These are phyloP conservation scores for Trematomus bernacchii DNA, from an alignment of 2,797 vertebrate species.

Conservation along the genomic window DNA sequence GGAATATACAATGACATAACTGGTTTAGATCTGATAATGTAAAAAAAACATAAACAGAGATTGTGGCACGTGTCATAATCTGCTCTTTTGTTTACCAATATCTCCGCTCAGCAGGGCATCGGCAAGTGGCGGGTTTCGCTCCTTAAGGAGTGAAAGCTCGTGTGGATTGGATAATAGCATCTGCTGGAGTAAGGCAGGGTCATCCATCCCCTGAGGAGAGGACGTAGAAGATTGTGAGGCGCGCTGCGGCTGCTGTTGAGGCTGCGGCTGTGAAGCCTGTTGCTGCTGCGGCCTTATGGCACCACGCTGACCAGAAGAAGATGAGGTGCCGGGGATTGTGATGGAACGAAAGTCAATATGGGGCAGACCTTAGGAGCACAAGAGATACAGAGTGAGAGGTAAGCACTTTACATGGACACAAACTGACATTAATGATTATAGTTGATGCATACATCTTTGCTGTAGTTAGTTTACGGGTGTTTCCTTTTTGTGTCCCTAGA, in stretches of 20 bases:
- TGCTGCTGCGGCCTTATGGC: slow-evolving; percentile 70
- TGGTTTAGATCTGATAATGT: background rate
- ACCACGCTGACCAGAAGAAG: slow-evolving; percentile 72
- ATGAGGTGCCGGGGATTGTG: slow-evolving; percentile 92
- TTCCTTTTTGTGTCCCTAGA: background rate
- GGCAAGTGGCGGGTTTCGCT: slow-evolving; percentile 95
- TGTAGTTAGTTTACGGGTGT: background rate
- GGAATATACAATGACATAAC: slow-evolving; percentile 5
- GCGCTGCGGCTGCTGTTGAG: slow-evolving; percentile 17
- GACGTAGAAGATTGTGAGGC: slow-evolving; percentile 72
- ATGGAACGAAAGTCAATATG: slow-evolving; percentile 98
- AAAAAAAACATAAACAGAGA: slow-evolving; percentile 4
- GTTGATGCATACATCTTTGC: background rate
- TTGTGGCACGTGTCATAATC: background rate
- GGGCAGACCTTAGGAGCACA: slow-evolving; percentile 87
- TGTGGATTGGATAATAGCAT: slow-evolving; percentile 97
- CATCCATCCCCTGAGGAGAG: slow-evolving; percentile 94
- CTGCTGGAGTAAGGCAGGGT: slow-evolving; percentile 94
- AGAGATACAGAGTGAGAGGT: slow-evolving; percentile 5
- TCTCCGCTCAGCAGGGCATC: slow-evolving; percentile 98
- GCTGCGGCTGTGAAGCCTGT: slow-evolving; percentile 58
- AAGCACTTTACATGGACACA: background rate
- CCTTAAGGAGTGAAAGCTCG: slow-evolving; percentile 96
- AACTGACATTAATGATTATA: background rate
- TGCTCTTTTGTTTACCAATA: slow-evolving; percentile 85